A percentile compares a stretch with the other conserved stretches of the same genome.
Evolutionary conservation across 2,113 vertebrate species (phyloP).

Genomic region (Dolichallabes microphthalmus): DNA sequence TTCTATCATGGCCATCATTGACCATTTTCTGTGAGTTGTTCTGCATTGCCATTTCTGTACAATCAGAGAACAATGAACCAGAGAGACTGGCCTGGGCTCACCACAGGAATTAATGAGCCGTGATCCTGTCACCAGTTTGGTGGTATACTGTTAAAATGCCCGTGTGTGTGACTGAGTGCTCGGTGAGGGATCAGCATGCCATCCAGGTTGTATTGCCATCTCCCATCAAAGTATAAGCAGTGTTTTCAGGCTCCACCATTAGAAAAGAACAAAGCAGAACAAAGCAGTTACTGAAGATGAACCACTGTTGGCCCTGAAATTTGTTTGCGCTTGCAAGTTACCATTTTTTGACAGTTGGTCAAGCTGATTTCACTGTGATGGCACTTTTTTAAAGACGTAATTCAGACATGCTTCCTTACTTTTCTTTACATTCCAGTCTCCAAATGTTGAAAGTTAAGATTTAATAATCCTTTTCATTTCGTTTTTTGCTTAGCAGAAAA

Average conservation of each 20-base stretch:
- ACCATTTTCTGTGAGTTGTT: too few relatives aligned
- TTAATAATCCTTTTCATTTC: not conserved
- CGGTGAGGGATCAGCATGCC: not conserved
- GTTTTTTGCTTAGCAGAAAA: not conserved
- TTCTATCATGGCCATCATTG: too few relatives aligned
- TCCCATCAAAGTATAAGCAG: not conserved
- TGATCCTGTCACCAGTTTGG: too few relatives aligned
- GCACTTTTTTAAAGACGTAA: not conserved
- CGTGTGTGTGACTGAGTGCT: not conserved
- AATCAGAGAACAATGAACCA: too few relatives aligned
- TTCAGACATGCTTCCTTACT: not conserved
- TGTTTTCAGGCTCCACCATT: not conserved
- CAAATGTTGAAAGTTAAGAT: not conserved
- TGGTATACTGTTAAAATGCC: not conserved
- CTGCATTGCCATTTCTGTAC: too few relatives aligned
- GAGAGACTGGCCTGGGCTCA: too few relatives aligned
- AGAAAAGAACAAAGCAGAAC: not conserved
- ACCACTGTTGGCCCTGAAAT: not conserved
- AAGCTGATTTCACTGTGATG: not conserved
- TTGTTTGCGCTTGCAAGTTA: not conserved
- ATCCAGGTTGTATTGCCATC: not conserved
- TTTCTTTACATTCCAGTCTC: not conserved
- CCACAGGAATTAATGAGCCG: too few relatives aligned
- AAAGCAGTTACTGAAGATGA: not conserved
- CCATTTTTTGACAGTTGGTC: not conserved